Evolutionary conservation across 2,113 vertebrate species (phyloP).

Genomic region (Haliaeetus leucogaster): DNA sequence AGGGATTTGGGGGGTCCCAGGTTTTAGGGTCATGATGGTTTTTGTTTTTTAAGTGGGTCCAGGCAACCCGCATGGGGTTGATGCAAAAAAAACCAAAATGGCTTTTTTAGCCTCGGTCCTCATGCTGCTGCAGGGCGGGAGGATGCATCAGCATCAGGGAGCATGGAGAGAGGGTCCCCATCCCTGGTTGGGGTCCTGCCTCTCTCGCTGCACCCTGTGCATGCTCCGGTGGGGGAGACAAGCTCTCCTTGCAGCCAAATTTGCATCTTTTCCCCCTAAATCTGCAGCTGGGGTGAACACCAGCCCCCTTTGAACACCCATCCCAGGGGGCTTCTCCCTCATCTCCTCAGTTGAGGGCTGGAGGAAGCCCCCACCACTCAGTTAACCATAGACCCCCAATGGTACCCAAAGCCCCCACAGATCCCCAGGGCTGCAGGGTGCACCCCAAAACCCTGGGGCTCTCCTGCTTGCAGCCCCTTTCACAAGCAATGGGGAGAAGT

Average conservation of each 20-base stretch:
- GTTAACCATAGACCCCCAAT: not conserved
- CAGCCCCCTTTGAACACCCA: not conserved
- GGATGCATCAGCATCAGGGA: rapidly evolving
- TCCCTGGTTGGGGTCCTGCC: not conserved
- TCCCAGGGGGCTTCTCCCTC: not conserved
- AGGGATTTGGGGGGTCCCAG: not conserved
- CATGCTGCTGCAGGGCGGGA: not conserved
- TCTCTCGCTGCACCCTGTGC: not conserved
- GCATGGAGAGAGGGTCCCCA: not conserved
- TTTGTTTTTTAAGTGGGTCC: not conserved
- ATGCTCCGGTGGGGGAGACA: not conserved
- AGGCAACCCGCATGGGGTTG: too few relatives aligned
- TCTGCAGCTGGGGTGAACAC: not conserved
- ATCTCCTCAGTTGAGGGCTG: too few relatives aligned
- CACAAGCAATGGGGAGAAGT: not conserved
- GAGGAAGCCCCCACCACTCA: not conserved
- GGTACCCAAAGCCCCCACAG: not conserved
- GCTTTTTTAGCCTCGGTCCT: not conserved
- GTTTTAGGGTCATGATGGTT: not conserved
- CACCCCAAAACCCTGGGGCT: not conserved
- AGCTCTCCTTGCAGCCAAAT: not conserved
- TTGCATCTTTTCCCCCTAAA: not conserved
- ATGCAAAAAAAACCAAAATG: not conserved
- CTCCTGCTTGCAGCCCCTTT: not conserved
- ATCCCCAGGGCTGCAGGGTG: not conserved